Percentiles rank a stretch among this genome's conserved stretches.
Evolutionary conservation across 2,797 vertebrate species (phyloP).

Genomic region (Darevskia mixta): DNA sequence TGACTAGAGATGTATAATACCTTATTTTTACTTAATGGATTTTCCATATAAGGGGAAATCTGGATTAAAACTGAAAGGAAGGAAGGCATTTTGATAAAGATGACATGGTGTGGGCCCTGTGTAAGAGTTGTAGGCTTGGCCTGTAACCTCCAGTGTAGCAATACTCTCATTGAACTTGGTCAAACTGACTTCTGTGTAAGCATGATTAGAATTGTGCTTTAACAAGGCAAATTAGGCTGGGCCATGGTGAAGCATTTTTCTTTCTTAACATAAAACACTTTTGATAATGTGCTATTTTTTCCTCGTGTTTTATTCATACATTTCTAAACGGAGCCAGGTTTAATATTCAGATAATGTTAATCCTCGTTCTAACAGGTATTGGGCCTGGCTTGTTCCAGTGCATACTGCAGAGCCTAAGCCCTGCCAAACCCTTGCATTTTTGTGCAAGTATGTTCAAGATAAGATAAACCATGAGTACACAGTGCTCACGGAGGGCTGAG

Average conservation of each 20-base stretch:
- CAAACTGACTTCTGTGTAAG: not conserved
- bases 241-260: constrained; percentile 7
- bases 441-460: constrained; percentile 37
- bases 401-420: not conserved
- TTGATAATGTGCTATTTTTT: constrained; percentile 35
- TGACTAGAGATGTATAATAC: too few relatives aligned
- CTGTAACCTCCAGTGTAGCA: too few relatives aligned
- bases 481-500: constrained; percentile 26
- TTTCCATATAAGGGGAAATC: too few relatives aligned
- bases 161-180: not conserved
- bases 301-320: constrained; percentile 46
- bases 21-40: too few relatives aligned
- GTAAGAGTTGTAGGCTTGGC: too few relatives aligned
- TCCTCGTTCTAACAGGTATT: not conserved
- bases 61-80: too few relatives aligned
- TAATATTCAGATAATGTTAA: constrained; percentile 17
- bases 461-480: not conserved
- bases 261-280: constrained; percentile 53
- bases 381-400: not conserved
- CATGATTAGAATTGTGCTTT: not conserved
- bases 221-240: constrained; percentile 43
- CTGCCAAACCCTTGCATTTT: not conserved
- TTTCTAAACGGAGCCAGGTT: not conserved
- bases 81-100: too few relatives aligned
- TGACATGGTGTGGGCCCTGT: too few relatives aligned